phyloP scores from a whole-genome alignment of 2,113 vertebrate genomes.

The Atrichornis clamosus region DNA sequence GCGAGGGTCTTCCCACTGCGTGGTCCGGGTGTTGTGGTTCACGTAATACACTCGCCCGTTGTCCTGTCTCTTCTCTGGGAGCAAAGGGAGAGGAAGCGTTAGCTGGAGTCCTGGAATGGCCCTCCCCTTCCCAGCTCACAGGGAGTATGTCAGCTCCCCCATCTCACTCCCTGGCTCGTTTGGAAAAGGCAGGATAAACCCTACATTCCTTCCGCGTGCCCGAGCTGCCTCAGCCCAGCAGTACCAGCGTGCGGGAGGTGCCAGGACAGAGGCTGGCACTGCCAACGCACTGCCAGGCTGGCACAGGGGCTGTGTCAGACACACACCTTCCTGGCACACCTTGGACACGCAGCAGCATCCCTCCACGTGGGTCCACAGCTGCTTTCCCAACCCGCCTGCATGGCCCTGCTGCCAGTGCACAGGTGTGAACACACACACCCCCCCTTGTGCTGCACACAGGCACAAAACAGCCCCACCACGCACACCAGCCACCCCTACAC shows the following conservation, averaged over 20 bases:
- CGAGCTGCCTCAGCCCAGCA: neutral
- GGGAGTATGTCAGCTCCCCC: neutral
- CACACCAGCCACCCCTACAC: neutral
- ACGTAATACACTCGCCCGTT: slow-evolving; percentile 97
- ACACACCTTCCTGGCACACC: neutral
- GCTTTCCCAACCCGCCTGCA: neutral
- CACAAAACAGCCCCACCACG: neutral
- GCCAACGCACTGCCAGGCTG: neutral
- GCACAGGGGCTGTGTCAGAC: neutral
- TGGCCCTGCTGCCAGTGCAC: neutral
- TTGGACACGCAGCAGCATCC: fast-evolving
- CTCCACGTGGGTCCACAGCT: fast-evolving
- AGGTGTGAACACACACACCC: neutral
- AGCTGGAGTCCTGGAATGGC: neutral
- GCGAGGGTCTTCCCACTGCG: slow-evolving; percentile 97
- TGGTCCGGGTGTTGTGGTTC: slow-evolving; percentile 98
- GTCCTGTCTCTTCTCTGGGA: slow-evolving; percentile 94
- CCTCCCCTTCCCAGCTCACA: neutral
- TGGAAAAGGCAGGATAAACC: neutral
- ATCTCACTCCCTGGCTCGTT: fast-evolving
- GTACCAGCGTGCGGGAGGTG: fast-evolving
- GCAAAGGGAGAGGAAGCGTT: neutral
- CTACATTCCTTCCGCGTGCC: fast-evolving
- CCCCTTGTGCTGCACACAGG: neutral
- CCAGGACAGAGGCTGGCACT: neutral